Evolutionary conservation across 2,888 invertebrate species (phyloP).

Genomic region (Seladonia tumulorum): DNA sequence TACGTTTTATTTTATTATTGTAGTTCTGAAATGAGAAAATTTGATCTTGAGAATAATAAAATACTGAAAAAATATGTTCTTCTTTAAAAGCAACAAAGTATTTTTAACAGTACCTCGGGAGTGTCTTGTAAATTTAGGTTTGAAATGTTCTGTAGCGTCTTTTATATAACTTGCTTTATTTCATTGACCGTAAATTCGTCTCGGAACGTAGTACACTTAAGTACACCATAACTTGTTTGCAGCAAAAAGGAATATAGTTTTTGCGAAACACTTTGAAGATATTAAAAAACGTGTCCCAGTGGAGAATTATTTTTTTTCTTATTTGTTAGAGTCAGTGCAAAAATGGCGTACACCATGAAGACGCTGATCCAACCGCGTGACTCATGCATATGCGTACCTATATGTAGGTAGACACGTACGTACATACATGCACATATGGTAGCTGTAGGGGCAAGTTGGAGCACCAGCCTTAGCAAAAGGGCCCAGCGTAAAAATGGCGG

Average conservation of each 20-base stretch:
- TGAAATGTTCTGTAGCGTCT: too few species aligned
- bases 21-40: too few species aligned
- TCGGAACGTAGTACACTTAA: too few species aligned
- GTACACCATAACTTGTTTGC: too few species aligned
- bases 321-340: slow-evolving; percentile 4
- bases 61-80: too few species aligned
- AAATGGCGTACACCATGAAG: slow-evolving; percentile 50
- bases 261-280: background rate
- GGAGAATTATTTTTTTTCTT: background rate
- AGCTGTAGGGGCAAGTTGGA: slow-evolving; percentile 68
- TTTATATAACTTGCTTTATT: too few species aligned
- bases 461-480: slow-evolving; percentile 71
- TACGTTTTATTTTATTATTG: too few species aligned
- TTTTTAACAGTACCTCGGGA: too few species aligned
- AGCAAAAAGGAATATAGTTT: background rate
- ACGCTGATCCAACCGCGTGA: slow-evolving; percentile 20
- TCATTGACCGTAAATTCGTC: too few species aligned
- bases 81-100: too few species aligned
- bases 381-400: slow-evolving; percentile 43
- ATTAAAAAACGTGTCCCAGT: background rate
- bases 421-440: slow-evolving; percentile 57
- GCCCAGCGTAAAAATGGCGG: slow-evolving; percentile 79
- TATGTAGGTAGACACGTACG: slow-evolving; percentile 45
- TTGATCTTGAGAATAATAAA: too few species aligned
- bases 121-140: too few species aligned